Percentiles rank a stretch among this genome's conserved stretches.
These are phyloP conservation scores for Orgyia antiqua DNA, from an alignment of 2,888 invertebrate species.

Conservation along the genomic window DNA sequence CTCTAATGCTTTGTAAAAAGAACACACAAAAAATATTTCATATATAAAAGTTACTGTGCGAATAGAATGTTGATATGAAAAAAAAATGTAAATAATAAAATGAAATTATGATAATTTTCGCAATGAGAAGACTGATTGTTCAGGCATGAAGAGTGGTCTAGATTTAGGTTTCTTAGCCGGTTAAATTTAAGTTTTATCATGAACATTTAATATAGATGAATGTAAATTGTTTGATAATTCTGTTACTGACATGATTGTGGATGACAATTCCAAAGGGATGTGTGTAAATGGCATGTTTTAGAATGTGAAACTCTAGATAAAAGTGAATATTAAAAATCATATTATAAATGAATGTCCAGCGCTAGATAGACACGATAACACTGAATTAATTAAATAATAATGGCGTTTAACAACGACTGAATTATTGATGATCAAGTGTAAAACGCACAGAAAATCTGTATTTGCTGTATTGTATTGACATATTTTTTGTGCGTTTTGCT, in stretches of 20 bases:
- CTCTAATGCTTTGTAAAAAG: constrained; percentile 36
- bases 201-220: constrained; percentile 42
- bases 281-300: constrained; percentile 32
- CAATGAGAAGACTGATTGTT: constrained; percentile 77
- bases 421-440: neutral
- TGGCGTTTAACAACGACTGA: neutral
- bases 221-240: constrained; percentile 35
- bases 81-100: constrained; percentile 35
- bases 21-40: constrained; percentile 26
- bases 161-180: constrained; percentile 59
- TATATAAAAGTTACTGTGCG: constrained; percentile 38
- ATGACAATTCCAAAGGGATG: constrained; percentile 36
- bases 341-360: constrained; percentile 31
- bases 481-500: neutral
- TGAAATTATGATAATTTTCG: constrained; percentile 67
- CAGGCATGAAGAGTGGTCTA: constrained; percentile 65
- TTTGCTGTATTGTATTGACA: neutral
- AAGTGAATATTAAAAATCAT: constrained; percentile 21
- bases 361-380: constrained; percentile 41
- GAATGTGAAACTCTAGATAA: constrained; percentile 26
- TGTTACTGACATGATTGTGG: constrained; percentile 31
- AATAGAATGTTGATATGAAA: constrained; percentile 41
- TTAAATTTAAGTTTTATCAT: constrained; percentile 61
- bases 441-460: neutral
- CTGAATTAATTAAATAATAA: constrained; percentile 23